phyloP scores from a whole-genome alignment of 2,888 invertebrate genomes.

The Encarsia formosa region DNA sequence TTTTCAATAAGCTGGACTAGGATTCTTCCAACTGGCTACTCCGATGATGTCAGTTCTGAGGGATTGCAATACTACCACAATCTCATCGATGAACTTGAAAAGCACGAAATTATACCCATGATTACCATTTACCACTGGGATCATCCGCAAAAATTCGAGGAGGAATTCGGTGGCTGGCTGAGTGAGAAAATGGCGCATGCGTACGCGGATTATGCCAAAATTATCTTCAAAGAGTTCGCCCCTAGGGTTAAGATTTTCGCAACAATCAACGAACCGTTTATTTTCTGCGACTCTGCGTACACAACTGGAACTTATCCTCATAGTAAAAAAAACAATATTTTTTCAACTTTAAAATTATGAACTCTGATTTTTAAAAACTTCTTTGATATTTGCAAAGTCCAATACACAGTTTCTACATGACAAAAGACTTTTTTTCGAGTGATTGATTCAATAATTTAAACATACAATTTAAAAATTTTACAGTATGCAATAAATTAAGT shows the following conservation, averaged over 20 bases:
- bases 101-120: slow-evolving; percentile 57
- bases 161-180: slow-evolving; percentile 62
- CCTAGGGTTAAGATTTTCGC: slow-evolving; percentile 67
- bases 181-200: slow-evolving; percentile 60
- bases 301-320: too few relatives aligned
- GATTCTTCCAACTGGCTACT: slow-evolving; percentile 60
- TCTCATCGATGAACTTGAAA: slow-evolving; percentile 57
- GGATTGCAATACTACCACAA: slow-evolving; percentile 64
- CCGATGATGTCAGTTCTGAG: slow-evolving; percentile 54
- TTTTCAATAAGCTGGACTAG: slow-evolving; percentile 67
- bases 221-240: slow-evolving; percentile 61
- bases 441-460: too few relatives aligned
- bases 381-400: too few relatives aligned
- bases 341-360: too few relatives aligned
- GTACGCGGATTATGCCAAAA: slow-evolving; percentile 61
- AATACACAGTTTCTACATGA: too few relatives aligned
- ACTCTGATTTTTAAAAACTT: too few relatives aligned
- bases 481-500: too few relatives aligned
- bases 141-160: slow-evolving; percentile 57
- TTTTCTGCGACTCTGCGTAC: slow-evolving; percentile 56
- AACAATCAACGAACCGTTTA: slow-evolving; percentile 73
- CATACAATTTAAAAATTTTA: too few relatives aligned
- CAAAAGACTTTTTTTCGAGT: too few relatives aligned
- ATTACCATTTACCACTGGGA: slow-evolving; percentile 68
- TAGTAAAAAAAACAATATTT: too few relatives aligned